Conservation (phyloP, 1,140 invertebrate species). For the Halesus radiatus region DNA sequence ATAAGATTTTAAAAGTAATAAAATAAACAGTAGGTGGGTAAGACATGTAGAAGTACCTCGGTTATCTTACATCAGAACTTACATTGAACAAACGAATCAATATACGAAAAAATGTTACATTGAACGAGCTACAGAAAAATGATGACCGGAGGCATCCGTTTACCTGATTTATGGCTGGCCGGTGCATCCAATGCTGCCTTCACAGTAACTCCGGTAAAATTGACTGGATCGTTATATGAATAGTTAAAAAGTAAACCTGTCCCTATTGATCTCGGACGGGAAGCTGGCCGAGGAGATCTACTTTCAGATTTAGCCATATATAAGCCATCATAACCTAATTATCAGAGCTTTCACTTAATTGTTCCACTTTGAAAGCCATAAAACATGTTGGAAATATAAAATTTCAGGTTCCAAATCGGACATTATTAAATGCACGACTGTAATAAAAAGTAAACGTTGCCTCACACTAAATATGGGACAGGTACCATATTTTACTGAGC, state of each 20-base stretch:
- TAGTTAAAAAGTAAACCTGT: conserved; percentile 46
- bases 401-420: no score
- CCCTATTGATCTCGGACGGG: conserved; percentile 34
- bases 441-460: no score
- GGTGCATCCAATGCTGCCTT: conserved; percentile 3
- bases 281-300: conserved; percentile 24
- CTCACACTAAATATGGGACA: no score
- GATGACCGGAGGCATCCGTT: conserved; percentile 15
- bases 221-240: conserved; percentile 43
- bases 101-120: neutral
- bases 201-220: conserved; percentile 25
- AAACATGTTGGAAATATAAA: conserved; percentile 12
- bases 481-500: no score
- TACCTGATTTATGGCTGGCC: conserved; percentile 1
- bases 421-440: no score
- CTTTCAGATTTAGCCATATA: conserved; percentile 41
- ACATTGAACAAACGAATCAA: neutral
- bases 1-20: no score
- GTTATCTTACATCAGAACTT: no score
- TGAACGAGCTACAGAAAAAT: neutral
- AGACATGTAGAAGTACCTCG: no score
- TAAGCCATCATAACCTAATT: conserved; percentile 2
- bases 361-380: conserved; percentile 33
- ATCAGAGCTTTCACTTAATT: conserved; percentile 42
- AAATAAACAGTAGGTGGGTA: no score